A percentile compares a stretch with the other conserved stretches of the same genome.
These are phyloP conservation scores for Dendrophyllia cribrosa DNA, from an alignment of 64 coral and sea anemone genomes.

Conservation along the genomic window DNA sequence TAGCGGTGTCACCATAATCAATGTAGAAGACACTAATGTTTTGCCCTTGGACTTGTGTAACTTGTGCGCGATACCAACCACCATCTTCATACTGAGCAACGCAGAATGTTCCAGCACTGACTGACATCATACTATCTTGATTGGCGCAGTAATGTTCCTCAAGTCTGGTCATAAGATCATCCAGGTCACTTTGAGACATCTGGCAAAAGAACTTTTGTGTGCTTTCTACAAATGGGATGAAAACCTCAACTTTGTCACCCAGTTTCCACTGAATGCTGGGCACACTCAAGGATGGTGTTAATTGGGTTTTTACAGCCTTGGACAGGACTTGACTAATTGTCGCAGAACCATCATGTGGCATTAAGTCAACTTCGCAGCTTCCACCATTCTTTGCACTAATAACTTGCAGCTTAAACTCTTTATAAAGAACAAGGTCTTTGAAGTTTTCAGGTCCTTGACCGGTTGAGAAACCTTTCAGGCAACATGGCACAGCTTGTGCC, in stretches of 20 bases:
- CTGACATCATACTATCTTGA: neutral
- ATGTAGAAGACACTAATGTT: conserved; percentile 60
- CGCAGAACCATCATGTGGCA: conserved; percentile 27
- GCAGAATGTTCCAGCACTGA: conserved; percentile 52
- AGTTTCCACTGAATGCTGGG: conserved; percentile 21
- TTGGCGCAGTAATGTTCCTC: conserved; percentile 58
- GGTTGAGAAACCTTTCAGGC: neutral
- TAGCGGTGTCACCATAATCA: conserved; percentile 82
- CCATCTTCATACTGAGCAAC: conserved; percentile 69
- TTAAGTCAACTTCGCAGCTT: conserved; percentile 32
- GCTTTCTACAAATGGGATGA: conserved; percentile 74
- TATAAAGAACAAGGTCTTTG: conserved; percentile 54
- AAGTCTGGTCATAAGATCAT: conserved; percentile 79
- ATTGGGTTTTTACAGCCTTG: neutral
- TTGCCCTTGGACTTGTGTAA: conserved; percentile 1
- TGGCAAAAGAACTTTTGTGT: conserved; percentile 87
- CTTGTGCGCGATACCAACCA: conserved; percentile 75
- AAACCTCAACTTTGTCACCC: conserved; percentile 62
- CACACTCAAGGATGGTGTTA: neutral
- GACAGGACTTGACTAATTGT: neutral
- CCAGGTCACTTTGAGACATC: conserved; percentile 61
- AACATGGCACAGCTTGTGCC: conserved; percentile 54
- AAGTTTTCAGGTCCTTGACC: conserved; percentile 27
- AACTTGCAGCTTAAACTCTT: conserved; percentile 55
- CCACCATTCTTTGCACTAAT: neutral